Percentiles rank a stretch among this genome's conserved stretches.
Conservation (phyloP, 1,140 invertebrate species). For the Vanessa atalanta region DNA sequence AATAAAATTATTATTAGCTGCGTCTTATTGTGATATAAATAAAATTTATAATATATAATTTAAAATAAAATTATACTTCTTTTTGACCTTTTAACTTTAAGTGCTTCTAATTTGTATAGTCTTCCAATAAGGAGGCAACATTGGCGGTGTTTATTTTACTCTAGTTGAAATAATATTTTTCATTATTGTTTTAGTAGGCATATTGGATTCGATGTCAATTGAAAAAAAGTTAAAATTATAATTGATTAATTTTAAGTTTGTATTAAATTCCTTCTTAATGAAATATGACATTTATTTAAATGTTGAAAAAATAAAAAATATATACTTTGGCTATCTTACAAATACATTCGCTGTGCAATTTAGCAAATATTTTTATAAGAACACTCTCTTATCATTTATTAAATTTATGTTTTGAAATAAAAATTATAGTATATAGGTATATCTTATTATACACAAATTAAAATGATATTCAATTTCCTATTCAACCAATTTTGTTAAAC, state of each 20-base stretch:
- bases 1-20: slow-evolving; percentile 11
- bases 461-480: not conserved
- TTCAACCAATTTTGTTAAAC: not conserved
- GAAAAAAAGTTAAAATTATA: too few relatives aligned
- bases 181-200: too few relatives aligned
- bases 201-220: too few relatives aligned
- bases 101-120: not conserved
- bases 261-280: too few relatives aligned
- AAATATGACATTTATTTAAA: not conserved
- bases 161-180: too few relatives aligned
- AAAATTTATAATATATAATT: not conserved
- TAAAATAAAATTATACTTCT: not conserved
- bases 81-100: not conserved
- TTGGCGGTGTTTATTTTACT: not conserved
- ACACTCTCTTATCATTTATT: not conserved
- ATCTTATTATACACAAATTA: not conserved
- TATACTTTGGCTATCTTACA: not conserved
- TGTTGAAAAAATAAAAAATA: not conserved
- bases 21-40: slow-evolving; percentile 17
- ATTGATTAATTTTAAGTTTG: too few relatives aligned
- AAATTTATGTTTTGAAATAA: not conserved
- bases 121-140: not conserved
- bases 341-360: not conserved
- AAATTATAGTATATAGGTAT: too few relatives aligned
- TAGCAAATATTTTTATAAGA: not conserved